Conservation (phyloP, 2,113 vertebrate genomes). For the Corapipo altera region DNA sequence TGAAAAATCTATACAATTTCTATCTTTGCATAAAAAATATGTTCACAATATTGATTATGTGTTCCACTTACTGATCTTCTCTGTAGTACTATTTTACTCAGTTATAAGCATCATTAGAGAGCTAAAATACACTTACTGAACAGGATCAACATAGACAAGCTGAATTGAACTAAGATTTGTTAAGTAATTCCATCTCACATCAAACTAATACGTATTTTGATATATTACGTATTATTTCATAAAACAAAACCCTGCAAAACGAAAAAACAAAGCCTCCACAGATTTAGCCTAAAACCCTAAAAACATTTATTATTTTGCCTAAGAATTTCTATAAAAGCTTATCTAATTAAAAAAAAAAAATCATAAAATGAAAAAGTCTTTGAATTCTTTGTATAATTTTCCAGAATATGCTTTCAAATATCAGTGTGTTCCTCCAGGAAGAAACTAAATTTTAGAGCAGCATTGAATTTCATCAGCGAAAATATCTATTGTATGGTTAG, state of each 20-base stretch:
- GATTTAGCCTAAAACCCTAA: fast-evolving
- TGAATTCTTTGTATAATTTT: not conserved
- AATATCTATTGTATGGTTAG: not conserved
- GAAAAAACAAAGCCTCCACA: fast-evolving
- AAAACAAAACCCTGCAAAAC: fast-evolving
- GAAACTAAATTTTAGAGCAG: not conserved
- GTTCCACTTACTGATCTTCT: not conserved
- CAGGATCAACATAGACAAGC: not conserved
- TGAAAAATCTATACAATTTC: not conserved
- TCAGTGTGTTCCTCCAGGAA: not conserved
- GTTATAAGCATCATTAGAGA: not conserved
- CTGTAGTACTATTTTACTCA: not conserved
- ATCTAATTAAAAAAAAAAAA: not conserved
- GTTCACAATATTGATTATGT: not conserved
- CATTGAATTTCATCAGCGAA: not conserved
- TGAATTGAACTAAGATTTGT: not conserved
- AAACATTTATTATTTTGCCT: not conserved
- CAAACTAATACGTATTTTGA: not conserved
- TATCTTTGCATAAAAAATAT: not conserved
- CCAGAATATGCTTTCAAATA: not conserved
- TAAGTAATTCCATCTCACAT: not conserved
- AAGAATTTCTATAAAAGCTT: not conserved
- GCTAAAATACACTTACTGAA: not conserved
- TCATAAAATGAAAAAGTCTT: not conserved
- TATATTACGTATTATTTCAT: not conserved